Conservation (phyloP, 2,888 invertebrate species). For the Nomada goodeniana region DNA sequence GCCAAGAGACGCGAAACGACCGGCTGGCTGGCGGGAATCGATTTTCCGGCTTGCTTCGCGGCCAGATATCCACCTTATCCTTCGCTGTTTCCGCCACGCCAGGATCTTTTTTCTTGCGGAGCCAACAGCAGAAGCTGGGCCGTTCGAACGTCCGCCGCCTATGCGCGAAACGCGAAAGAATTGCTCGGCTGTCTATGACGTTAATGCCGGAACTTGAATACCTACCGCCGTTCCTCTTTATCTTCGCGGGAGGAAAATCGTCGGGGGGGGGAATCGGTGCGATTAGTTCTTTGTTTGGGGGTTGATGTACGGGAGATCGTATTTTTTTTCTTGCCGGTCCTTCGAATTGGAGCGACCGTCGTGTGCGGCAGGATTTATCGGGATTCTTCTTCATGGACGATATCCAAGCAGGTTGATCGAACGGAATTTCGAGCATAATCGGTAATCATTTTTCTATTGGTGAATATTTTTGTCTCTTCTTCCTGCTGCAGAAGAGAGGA, state of each 20-base stretch:
- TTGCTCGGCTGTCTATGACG: slow-evolving; percentile 56
- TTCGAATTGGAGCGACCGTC: neutral
- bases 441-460: too few relatives aligned
- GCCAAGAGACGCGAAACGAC: slow-evolving; percentile 58
- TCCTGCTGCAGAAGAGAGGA: too few relatives aligned
- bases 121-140: slow-evolving; percentile 12
- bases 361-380: too few relatives aligned
- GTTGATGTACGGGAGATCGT: neutral
- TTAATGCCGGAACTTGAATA: slow-evolving; percentile 62
- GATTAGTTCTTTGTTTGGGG: slow-evolving; percentile 11
- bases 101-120: slow-evolving; percentile 12
- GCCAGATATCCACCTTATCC: slow-evolving; percentile 46
- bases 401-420: too few relatives aligned
- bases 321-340: neutral
- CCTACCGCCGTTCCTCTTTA: slow-evolving; percentile 30
- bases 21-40: slow-evolving; percentile 52
- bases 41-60: slow-evolving; percentile 50
- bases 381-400: too few relatives aligned
- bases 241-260: slow-evolving; percentile 20
- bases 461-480: too few relatives aligned
- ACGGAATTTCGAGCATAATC: too few relatives aligned
- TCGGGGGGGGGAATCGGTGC: slow-evolving; percentile 29
- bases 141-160: slow-evolving; percentile 32
- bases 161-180: slow-evolving; percentile 61
- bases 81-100: slow-evolving; percentile 33